phyloP scores from a whole-genome alignment of 2,113 vertebrate genomes.

The Danionella cerebrum region DNA sequence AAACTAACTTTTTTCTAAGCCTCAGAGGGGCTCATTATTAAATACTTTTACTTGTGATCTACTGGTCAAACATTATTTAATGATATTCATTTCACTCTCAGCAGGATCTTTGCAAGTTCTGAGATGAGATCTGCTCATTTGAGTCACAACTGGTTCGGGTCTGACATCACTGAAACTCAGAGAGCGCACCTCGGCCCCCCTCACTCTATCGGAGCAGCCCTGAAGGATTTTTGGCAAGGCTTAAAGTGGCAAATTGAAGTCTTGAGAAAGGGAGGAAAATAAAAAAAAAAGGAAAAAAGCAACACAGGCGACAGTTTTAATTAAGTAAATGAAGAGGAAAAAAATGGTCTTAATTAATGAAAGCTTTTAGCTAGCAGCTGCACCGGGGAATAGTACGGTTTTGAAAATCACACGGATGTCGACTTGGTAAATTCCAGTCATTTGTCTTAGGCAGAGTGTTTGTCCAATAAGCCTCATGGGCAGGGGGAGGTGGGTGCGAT shows the following conservation, averaged over 20 bases:
- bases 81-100: conserved; percentile 14
- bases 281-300: conserved; percentile 45
- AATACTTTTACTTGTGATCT: conserved; percentile 41
- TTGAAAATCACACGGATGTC: conserved; percentile 54
- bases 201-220: not conserved
- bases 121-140: conserved; percentile 3
- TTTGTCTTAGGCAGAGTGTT: conserved; percentile 52
- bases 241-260: conserved; percentile 27
- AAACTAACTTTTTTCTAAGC: conserved; percentile 31
- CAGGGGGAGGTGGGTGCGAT: conserved; percentile 39
- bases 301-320: conserved; percentile 64
- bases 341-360: conserved; percentile 59
- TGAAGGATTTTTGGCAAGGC: conserved; percentile 8
- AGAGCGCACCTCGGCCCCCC: not conserved
- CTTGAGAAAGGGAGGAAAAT: conserved; percentile 50
- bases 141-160: conserved; percentile 31
- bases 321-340: conserved; percentile 63
- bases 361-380: conserved; percentile 66
- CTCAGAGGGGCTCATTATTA: conserved; percentile 50
- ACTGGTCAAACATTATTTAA: conserved; percentile 42
- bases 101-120: not conserved
- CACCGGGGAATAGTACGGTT: conserved; percentile 44
- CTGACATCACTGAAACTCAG: conserved; percentile 18
- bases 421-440: conserved; percentile 52
- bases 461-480: conserved; percentile 47